Conservation (phyloP, 2,797 vertebrate species). For the Labeo calbasu region DNA sequence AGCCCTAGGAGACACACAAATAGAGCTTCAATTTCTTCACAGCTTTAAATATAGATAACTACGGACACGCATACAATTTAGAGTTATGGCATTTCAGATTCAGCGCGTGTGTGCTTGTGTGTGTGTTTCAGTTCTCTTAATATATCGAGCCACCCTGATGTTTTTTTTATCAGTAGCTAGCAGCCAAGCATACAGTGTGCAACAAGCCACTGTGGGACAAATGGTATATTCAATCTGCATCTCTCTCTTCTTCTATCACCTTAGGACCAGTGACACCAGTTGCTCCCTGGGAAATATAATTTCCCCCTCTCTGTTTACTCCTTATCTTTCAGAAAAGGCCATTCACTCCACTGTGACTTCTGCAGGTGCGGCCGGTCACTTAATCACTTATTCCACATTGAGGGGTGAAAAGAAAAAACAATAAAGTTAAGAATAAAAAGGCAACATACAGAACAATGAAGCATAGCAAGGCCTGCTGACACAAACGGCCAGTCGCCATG, state of each 20-base stretch:
- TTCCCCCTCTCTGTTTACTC: conserved; percentile 14
- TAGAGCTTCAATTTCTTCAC: neutral
- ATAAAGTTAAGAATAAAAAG: neutral
- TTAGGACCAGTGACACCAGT: conserved; percentile 8
- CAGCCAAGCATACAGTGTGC: conserved; percentile 12
- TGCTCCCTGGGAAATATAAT: conserved; percentile 23
- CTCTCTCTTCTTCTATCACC: neutral
- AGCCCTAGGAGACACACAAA: neutral
- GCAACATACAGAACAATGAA: conserved; percentile 4
- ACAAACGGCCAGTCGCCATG: neutral
- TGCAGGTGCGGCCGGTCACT: conserved; percentile 21
- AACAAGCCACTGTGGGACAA: conserved; percentile 20
- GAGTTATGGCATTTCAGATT: neutral
- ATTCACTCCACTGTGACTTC: conserved; percentile 25
- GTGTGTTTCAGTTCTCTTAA: neutral
- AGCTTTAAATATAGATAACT: conserved; percentile 21
- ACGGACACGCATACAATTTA: neutral
- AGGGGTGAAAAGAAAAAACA: neutral
- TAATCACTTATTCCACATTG: conserved; percentile 27
- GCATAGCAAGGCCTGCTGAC: neutral
- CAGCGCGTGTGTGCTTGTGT: neutral
- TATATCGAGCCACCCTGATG: neutral
- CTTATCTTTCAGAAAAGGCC: conserved; percentile 33
- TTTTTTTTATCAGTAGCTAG: conserved; percentile 5
- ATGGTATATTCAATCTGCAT: conserved; percentile 14